These are phyloP conservation scores for Pedionomus torquatus DNA, from an alignment of 2,113 vertebrate species.

Conservation along the genomic window DNA sequence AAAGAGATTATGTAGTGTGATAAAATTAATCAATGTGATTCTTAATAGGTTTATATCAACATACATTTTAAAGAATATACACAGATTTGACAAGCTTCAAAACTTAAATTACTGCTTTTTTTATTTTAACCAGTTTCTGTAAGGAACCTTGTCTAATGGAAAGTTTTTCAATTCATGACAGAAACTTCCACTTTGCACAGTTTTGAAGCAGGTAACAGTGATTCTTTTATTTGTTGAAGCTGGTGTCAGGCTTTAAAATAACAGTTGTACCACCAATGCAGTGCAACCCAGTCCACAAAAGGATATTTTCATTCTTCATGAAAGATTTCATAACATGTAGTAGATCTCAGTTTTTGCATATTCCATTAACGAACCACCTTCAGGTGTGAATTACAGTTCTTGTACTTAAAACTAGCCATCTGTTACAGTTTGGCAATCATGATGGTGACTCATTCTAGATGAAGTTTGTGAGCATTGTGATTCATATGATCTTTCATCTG, in stretches of 20 bases:
- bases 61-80: background rate
- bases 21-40: background rate
- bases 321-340: constrained; percentile 24
- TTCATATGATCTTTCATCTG: background rate
- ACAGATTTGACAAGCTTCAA: background rate
- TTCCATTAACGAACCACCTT: constrained; percentile 52
- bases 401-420: constrained; percentile 53
- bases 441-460: constrained; percentile 1
- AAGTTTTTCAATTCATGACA: background rate
- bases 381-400: constrained; percentile 54
- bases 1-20: background rate
- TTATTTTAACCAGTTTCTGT: background rate
- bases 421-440: background rate
- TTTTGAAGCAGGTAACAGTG: background rate
- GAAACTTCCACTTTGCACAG: background rate
- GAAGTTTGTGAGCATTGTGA: background rate
- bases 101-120: background rate
- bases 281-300: constrained; percentile 10
- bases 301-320: constrained; percentile 17
- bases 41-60: background rate
- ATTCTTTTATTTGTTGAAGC: constrained; percentile 10
- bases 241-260: constrained; percentile 15
- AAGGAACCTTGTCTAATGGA: background rate
- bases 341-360: constrained; percentile 21
- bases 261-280: background rate